Base-by-base conservation (phyloP, 2,797 vertebrate genomes). In the Galago senegalensis region DNA sequence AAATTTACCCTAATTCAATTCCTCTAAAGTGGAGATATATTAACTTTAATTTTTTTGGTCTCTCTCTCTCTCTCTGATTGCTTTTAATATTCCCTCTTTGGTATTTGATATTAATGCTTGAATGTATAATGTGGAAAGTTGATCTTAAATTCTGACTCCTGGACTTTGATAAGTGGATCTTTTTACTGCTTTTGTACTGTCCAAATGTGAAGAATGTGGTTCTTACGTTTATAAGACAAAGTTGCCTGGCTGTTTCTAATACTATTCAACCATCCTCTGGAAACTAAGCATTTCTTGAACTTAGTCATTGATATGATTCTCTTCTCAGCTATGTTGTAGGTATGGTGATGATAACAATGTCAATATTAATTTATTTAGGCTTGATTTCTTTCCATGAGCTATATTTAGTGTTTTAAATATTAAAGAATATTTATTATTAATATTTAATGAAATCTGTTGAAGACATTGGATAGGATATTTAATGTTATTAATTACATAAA, bases 61-160 rank as follows among this genome's bases (percentile, higher is more conserved):
- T 65, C 11, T 76, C 72, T 18, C 13, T 81, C 7, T 93, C 20
- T 88, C 43, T 89, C 94, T 93, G 87, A 60, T 43, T 72, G 16
- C 10, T 23, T 97, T 83, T 91, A 84, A 69, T 49, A 75, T 63
- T 98, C 92, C 83, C 93, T 91, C 27, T 91, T 95, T 96, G 61
- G 25, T 72, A 86, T 97, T 98, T 97, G 81, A 85, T 96, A 97
- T 97, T 93, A 89, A 96, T 85, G 20, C 81, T 96, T 91, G 95
- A 88, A 92, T 18, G 53, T 92, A 96, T 97, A 23, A 3, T 94
- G 97, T 89, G 14, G 1, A 91, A 97, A 96, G 29, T 77, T 94
- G 37, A 93, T 76, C 79, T 96, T 96, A 93, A 79, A 84, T 94
- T 89, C 72, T 3, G 0, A 56, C 3, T 95, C 56, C 67, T 93